These are phyloP conservation scores for Synanceia verrucosa DNA, from an alignment of 2,797 vertebrate genomes.

Conservation along the genomic window DNA sequence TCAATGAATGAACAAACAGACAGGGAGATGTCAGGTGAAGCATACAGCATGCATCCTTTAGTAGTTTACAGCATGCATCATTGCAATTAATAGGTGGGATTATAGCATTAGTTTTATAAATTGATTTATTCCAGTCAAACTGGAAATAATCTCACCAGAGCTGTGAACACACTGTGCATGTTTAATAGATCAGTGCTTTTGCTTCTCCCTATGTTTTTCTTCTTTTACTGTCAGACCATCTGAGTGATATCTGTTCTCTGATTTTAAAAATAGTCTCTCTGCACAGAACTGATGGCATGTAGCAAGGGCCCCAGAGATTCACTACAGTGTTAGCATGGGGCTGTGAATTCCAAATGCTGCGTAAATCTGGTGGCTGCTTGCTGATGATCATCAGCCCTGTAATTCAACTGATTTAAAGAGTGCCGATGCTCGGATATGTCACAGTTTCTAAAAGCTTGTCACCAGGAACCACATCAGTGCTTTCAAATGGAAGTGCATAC, in stretches of 20 bases:
- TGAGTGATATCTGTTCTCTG: background rate
- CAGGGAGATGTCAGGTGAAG: no score
- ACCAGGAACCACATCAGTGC: background rate
- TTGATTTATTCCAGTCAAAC: background rate
- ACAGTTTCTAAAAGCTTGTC: conserved; percentile 1
- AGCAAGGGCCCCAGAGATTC: conserved; percentile 2
- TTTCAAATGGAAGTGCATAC: background rate
- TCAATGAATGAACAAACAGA: background rate
- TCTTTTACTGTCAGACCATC: background rate
- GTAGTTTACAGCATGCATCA: background rate
- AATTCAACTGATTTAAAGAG: background rate
- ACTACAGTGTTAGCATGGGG: conserved; percentile 12
- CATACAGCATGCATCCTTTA: no score
- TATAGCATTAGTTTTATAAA: background rate
- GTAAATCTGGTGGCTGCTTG: conserved; percentile 24
- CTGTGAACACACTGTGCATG: background rate
- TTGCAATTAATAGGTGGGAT: background rate
- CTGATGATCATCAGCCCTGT: conserved; percentile 4
- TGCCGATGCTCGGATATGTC: background rate
- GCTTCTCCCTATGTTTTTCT: background rate
- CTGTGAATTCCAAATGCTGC: conserved; percentile 33
- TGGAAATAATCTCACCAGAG: background rate
- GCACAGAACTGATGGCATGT: background rate
- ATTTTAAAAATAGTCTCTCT: no score
- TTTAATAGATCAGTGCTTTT: background rate